These are phyloP conservation scores for Tetraneura akinire DNA, from an alignment of 1,140 invertebrate species.

Conservation along the genomic window DNA sequence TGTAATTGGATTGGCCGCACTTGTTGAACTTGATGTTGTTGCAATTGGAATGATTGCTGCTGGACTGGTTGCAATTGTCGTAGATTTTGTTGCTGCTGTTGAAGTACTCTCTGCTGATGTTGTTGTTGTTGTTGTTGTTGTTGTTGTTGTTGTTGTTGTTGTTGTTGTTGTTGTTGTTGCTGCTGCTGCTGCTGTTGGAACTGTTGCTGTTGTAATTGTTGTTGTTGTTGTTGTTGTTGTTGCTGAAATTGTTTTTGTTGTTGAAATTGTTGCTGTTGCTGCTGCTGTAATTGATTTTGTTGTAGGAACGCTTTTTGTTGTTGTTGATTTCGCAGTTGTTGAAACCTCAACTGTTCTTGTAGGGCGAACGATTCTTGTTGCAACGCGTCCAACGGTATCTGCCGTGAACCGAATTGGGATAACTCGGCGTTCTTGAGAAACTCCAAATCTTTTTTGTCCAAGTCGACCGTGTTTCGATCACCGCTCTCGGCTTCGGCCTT, in stretches of 20 bases:
- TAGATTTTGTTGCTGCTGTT: conserved; percentile 59
- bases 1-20: not conserved
- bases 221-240: not conserved
- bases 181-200: not conserved
- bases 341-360: conserved; percentile 48
- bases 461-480: not conserved
- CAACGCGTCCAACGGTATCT: conserved; percentile 62
- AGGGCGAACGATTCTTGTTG: conserved; percentile 67
- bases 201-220: not conserved
- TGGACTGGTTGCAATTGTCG: conserved; percentile 57
- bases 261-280: not conserved
- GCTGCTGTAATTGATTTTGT: not conserved
- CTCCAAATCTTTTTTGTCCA: conserved; percentile 28
- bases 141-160: conserved; percentile 59
- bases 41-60: conserved; percentile 55
- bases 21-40: not conserved
- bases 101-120: conserved; percentile 58
- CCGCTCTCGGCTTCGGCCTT: not conserved
- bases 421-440: not conserved
- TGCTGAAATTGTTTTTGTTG: not conserved
- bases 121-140: not conserved
- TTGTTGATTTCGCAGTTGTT: too few species aligned
- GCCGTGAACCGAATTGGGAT: not conserved
- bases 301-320: conserved; percentile 1
- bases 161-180: conserved; percentile 60